Conservation (phyloP, 92 coral and sea anemone genomes). For the Siderastrea siderea region DNA sequence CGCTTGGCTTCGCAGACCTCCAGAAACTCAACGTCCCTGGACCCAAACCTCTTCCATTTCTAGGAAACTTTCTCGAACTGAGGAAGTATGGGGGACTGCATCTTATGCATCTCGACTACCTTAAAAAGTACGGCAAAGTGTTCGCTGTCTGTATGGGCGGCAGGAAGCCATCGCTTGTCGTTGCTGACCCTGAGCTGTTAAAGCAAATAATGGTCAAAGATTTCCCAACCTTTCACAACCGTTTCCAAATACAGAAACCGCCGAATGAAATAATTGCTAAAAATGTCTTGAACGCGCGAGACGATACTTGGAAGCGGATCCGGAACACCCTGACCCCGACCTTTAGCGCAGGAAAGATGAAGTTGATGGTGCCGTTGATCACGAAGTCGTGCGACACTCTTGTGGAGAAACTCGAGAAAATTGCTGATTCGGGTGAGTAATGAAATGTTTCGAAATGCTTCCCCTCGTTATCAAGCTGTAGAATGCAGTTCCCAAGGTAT, state of each 20-base stretch:
- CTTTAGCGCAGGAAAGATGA: slow-evolving; percentile 73
- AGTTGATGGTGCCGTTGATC: slow-evolving; percentile 71
- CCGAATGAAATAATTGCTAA: neutral
- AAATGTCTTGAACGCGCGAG: slow-evolving; percentile 36
- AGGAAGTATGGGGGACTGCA: slow-evolving; percentile 66
- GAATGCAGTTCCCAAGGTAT: too few relatives aligned
- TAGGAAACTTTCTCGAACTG: slow-evolving; percentile 64
- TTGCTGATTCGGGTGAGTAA: slow-evolving; percentile 71
- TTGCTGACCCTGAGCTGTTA: slow-evolving; percentile 79
- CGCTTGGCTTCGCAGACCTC: slow-evolving; percentile 56
- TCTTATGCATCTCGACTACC: slow-evolving; percentile 39
- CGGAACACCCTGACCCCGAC: slow-evolving; percentile 75
- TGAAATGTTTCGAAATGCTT: too few relatives aligned
- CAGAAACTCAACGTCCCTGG: slow-evolving; percentile 70
- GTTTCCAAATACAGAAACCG: neutral
- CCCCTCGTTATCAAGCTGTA: too few relatives aligned
- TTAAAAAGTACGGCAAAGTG: slow-evolving; percentile 72
- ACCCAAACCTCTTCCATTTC: slow-evolving; percentile 72
- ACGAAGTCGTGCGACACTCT: slow-evolving; percentile 62
- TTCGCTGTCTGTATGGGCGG: slow-evolving; percentile 67
- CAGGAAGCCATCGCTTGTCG: slow-evolving; percentile 60
- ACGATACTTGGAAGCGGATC: slow-evolving; percentile 76
- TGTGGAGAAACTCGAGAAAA: slow-evolving; percentile 57
- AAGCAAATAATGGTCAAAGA: slow-evolving; percentile 75
- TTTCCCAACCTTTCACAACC: slow-evolving; percentile 67